Percentiles rank a stretch among this genome's conserved stretches.
Conservation (phyloP, 2,888 invertebrate species). For the Hymenopus coronatus region DNA sequence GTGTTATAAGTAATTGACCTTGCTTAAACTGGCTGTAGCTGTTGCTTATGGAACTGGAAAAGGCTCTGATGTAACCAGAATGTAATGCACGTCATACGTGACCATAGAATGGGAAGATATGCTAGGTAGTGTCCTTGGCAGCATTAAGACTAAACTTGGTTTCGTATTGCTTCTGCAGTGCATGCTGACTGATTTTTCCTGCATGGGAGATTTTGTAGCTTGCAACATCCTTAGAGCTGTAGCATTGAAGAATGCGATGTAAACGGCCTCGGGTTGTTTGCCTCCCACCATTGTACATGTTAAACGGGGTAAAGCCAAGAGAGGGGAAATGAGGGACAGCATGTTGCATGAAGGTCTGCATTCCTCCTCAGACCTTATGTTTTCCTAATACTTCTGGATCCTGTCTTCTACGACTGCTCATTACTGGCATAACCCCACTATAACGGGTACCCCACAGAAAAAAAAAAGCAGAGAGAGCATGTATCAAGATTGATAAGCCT, state of each 20-base stretch:
- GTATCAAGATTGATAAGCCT: too few species aligned
- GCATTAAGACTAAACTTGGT: neutral
- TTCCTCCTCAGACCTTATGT: neutral
- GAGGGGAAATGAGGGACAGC: neutral
- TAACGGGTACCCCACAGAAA: too few species aligned
- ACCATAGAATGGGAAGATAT: too few species aligned
- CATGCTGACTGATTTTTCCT: too few species aligned
- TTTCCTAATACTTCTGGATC: neutral
- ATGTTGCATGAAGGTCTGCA: neutral
- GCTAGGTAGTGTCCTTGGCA: too few species aligned
- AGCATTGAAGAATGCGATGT: neutral
- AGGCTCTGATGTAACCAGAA: too few species aligned
- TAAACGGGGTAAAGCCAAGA: neutral
- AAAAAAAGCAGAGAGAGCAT: too few species aligned
- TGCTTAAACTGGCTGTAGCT: too few species aligned
- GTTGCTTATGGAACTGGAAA: too few species aligned
- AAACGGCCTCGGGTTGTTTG: neutral
- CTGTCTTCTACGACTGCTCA: neutral
- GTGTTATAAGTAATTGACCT: too few species aligned
- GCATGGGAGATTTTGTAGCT: neutral
- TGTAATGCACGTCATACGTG: too few species aligned
- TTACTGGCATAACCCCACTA: neutral
- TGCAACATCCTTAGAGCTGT: neutral
- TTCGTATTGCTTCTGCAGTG: neutral
- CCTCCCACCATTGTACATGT: too few species aligned